Evolutionary conservation across 2,797 vertebrate species (phyloP), one percentile per base, ranked within the genome.

Genomic region (Eulemur rubriventer): DNA sequence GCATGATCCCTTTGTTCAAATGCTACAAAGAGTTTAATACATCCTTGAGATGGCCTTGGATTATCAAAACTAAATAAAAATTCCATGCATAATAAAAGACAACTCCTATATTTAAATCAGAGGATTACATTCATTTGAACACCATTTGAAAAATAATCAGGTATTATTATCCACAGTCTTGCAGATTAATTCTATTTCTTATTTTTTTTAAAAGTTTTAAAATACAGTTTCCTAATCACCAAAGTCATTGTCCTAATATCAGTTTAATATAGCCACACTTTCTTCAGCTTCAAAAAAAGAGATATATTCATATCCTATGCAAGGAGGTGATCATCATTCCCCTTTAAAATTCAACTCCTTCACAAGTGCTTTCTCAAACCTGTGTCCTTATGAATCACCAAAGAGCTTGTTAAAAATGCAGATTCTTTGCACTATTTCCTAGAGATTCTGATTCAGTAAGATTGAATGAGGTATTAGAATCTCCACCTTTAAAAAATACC

Each of bases 61-160:
- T 93, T 96, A 88, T 96, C 84, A 76, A 81, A 57, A 76, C 30
- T 81, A 89, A 94, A 96, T 96, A 73, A 95, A 96, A 95, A 90
- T 79, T 79, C 14, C n/a, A 81, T 69, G 6, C 75, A 86, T 94
- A 96, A 91, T 67, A 70, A 96, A 96, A 96, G 79, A 86, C 35
- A 94, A 82, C 91, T 88, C 57, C 55, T 28, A 46, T 35, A 10
- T 94, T 98, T 78, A 80, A 86, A 38, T 95, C 61, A 96, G 94
- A 97, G 70, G 63, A 90, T 97, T 96, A 95, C 1, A 67, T 79
- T 97, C 79, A 82, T 75, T 91, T 91, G 95, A 98, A 65, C 30
- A 57, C 2, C 57, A 79, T 95, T 80, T 96, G 82, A 97, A 95
- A 96, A 93, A 91, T 93, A 97, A 94, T 97, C 84, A 93, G 55